Evolutionary conservation across 2,888 invertebrate species (phyloP).

Genomic region (Antitype chi): DNA sequence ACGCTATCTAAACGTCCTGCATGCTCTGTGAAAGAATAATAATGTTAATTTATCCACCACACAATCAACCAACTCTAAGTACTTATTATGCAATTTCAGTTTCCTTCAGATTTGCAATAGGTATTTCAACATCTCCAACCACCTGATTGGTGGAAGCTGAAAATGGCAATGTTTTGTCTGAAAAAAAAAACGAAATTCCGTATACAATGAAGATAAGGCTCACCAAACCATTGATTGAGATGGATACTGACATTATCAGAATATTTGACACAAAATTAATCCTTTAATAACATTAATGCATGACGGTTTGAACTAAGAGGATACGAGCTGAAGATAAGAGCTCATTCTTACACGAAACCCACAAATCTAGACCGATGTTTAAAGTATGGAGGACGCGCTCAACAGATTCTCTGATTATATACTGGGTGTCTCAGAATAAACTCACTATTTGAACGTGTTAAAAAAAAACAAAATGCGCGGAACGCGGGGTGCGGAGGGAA

Average conservation of each 20-base stretch:
- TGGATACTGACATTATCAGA: not conserved
- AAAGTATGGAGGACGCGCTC: too few species aligned
- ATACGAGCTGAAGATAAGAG: too few species aligned
- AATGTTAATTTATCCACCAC: not conserved
- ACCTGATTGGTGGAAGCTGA: not conserved
- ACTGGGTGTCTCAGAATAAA: too few species aligned
- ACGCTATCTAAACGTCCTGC: not conserved
- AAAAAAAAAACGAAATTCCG: not conserved
- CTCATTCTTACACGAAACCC: too few species aligned
- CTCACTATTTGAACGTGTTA: too few species aligned
- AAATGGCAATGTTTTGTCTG: too few species aligned
- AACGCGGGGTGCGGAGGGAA: too few species aligned
- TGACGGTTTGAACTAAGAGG: not conserved
- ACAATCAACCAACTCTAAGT: not conserved
- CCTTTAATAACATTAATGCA: not conserved
- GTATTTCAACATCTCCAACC: not conserved
- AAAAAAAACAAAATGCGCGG: too few species aligned
- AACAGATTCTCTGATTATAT: too few species aligned
- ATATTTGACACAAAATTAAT: not conserved
- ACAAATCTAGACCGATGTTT: too few species aligned
- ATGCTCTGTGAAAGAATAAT: not conserved
- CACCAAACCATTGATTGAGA: not conserved
- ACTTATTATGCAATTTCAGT: not conserved
- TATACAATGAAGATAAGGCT: not conserved
- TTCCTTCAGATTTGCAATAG: not conserved